phyloP scores from a whole-genome alignment of 2,797 vertebrate genomes.

The Sebastes vulpes region DNA sequence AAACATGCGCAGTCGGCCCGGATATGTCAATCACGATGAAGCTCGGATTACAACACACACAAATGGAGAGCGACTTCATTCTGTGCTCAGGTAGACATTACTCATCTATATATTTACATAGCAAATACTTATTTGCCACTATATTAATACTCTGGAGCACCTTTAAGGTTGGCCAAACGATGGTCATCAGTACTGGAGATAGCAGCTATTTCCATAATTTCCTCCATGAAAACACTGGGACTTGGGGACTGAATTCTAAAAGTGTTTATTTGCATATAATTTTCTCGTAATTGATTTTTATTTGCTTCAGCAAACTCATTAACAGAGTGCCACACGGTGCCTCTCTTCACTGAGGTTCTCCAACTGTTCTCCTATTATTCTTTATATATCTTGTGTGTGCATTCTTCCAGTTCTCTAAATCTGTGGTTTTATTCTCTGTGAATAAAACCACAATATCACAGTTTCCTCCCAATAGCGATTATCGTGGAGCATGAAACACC shows the following conservation, averaged over 20 bases:
- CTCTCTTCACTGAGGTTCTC: slow-evolving; percentile 5
- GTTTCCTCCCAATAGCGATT: slow-evolving; percentile 33
- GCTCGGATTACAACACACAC: too few relatives aligned
- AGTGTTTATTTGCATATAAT: slow-evolving; percentile 58
- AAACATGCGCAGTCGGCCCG: too few relatives aligned
- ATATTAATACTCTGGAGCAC: not conserved
- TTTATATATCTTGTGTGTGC: slow-evolving; percentile 1
- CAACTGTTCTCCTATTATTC: slow-evolving; percentile 26
- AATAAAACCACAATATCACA: slow-evolving; percentile 39
- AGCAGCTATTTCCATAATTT: not conserved
- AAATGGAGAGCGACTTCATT: too few relatives aligned
- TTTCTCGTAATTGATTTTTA: slow-evolving; percentile 64
- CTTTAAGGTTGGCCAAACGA: not conserved
- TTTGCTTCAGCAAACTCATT: slow-evolving; percentile 55
- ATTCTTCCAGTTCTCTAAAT: slow-evolving; percentile 5
- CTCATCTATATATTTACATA: not conserved
- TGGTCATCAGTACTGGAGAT: not conserved
- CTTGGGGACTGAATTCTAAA: slow-evolving; percentile 24
- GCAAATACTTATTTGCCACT: not conserved
- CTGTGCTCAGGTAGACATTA: too few relatives aligned
- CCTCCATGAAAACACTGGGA: not conserved
- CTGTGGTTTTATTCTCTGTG: slow-evolving; percentile 10
- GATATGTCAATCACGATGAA: too few relatives aligned
- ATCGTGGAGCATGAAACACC: slow-evolving; percentile 44
- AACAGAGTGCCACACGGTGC: slow-evolving; percentile 35